Conservation (phyloP, 2,888 invertebrate species). For the Dioctria rufipes region DNA sequence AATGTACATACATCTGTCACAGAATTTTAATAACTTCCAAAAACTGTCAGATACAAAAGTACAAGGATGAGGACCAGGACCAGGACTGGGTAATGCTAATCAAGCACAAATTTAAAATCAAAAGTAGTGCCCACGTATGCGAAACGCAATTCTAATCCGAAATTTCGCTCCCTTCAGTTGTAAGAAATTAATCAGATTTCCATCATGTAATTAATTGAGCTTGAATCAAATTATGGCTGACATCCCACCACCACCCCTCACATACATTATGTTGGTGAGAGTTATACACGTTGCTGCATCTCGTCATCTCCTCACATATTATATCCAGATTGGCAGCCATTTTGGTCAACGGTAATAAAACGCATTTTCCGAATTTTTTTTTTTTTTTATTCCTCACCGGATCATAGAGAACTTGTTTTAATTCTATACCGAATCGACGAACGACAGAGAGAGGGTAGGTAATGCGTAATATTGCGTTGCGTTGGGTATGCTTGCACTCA, state of each 20-base stretch:
- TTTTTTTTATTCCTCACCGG: not conserved
- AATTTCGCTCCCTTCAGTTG: constrained; percentile 4
- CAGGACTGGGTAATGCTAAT: too few relatives aligned
- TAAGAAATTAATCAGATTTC: constrained; percentile 67
- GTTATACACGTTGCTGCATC: not conserved
- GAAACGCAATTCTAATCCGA: too few relatives aligned
- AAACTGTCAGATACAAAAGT: too few relatives aligned
- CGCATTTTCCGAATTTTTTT: constrained; percentile 25
- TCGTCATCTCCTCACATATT: constrained; percentile 7
- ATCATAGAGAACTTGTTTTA: constrained; percentile 22
- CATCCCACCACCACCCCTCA: not conserved
- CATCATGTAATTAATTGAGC: constrained; percentile 69
- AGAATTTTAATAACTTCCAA: too few relatives aligned
- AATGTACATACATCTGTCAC: too few relatives aligned
- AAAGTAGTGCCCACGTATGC: too few relatives aligned
- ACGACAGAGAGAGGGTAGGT: not conserved
- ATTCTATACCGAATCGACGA: not conserved
- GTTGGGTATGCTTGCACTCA: constrained; percentile 15
- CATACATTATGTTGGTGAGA: constrained; percentile 11
- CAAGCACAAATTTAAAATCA: too few relatives aligned
- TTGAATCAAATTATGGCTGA: constrained; percentile 68
- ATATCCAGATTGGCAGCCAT: constrained; percentile 18
- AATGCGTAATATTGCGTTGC: too few relatives aligned
- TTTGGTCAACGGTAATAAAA: constrained; percentile 27
- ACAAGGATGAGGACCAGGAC: too few relatives aligned